These are phyloP conservation scores for Phocides pigmalion DNA, from an alignment of 1,140 invertebrate genomes.

Conservation along the genomic window DNA sequence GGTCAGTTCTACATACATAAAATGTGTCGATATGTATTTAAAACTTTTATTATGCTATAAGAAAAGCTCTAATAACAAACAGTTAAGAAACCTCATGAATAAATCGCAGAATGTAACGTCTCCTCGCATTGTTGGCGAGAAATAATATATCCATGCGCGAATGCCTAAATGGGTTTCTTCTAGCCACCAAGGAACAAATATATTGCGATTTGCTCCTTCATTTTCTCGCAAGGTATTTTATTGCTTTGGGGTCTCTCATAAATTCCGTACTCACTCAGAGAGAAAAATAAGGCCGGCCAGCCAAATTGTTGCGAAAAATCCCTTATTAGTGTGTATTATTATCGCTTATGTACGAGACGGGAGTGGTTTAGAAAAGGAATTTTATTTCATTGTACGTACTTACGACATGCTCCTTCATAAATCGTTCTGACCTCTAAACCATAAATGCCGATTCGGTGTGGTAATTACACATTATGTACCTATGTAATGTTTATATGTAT, in stretches of 20 bases:
- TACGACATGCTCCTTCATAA: no score
- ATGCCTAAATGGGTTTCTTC: constrained; percentile 70
- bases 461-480: no score
- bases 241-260: constrained; percentile 78
- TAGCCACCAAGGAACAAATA: constrained; percentile 77
- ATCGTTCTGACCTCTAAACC: no score
- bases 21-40: background rate
- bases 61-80: background rate
- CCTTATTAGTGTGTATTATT: constrained; percentile 70
- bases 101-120: constrained; percentile 39
- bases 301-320: constrained; percentile 73
- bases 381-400: no score
- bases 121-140: constrained; percentile 49
- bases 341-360: constrained; percentile 43
- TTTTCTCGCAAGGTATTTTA: constrained; percentile 83
- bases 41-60: background rate
- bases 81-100: constrained; percentile 12
- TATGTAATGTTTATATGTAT: no score
- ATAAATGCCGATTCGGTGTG: no score
- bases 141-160: constrained; percentile 69
- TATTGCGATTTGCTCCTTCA: constrained; percentile 81
- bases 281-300: constrained; percentile 75
- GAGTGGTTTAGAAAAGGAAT: constrained; percentile 30
- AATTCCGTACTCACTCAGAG: constrained; percentile 78
- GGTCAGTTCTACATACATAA: no score